These are phyloP conservation scores for Cinara cedri DNA, from an alignment of 2,888 invertebrate species.

Conservation along the genomic window DNA sequence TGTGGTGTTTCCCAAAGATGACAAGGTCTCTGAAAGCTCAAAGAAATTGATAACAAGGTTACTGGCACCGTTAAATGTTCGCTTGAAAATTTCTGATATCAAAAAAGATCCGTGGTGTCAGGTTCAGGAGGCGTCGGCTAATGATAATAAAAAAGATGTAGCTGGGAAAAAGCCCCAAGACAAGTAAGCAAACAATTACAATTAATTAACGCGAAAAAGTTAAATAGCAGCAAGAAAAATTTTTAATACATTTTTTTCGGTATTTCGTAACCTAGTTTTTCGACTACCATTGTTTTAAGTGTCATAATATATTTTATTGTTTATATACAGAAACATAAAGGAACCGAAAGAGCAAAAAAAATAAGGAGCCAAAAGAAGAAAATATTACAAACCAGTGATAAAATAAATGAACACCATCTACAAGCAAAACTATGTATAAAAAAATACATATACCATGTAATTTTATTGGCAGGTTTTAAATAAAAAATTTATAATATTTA, in stretches of 20 bases:
- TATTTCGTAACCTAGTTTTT: too few relatives aligned
- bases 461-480: neutral
- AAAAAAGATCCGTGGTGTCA: conserved; percentile 71
- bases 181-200: neutral
- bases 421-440: too few relatives aligned
- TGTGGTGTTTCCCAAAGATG: conserved; percentile 72
- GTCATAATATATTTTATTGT: too few relatives aligned
- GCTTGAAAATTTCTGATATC: conserved; percentile 72
- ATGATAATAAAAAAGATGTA: neutral
- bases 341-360: neutral
- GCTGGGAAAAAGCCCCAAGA: neutral
- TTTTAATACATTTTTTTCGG: too few relatives aligned
- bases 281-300: too few relatives aligned
- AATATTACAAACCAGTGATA: neutral
- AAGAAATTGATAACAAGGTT: conserved; percentile 74
- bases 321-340: too few relatives aligned
- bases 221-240: too few relatives aligned
- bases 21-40: conserved; percentile 71
- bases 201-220: too few relatives aligned
- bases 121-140: too few relatives aligned
- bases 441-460: neutral
- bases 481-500: neutral
- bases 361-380: neutral
- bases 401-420: too few relatives aligned
- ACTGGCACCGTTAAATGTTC: conserved; percentile 72